Base-by-base conservation (phyloP, 2,797 vertebrate genomes). In the Spinibarbus caldwelli region DNA sequence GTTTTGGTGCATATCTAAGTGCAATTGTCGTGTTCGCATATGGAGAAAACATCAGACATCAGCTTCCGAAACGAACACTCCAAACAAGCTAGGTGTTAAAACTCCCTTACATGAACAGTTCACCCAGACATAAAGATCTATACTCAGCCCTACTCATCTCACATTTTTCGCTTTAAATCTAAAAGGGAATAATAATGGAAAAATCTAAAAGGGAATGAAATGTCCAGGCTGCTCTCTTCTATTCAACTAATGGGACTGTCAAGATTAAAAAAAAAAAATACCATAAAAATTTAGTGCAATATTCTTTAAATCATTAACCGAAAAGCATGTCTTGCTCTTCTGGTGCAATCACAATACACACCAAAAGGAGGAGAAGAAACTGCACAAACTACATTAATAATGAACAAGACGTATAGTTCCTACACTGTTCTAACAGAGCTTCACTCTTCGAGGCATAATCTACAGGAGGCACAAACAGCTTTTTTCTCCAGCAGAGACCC, bases 401-500 rank as follows among this genome's bases (percentile, higher is more conserved):
- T 57, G 14, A 57, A 57, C 75, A 17, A 77, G 34, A 77, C 4
- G 4, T 38, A 77, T 41, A 57, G 54, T 29, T 78, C 36, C 29
- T 23, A 47, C 11, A 47, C 29, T 47, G 11, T 10, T 66, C 43
- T 49, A 80, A 47, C 21, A 52, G 31, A 77, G 64, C 62, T 49
- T 78, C n/a, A 31, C 43, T 15, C 41, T 23, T 38, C 36, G 26
- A 49, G 12, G 23, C 19, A 2, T 10, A 47, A 47, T 54, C 52
- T 43, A 57, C n/a, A 43, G 17, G 43, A 82, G 26, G 29, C 47
- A 84, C 34, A 78, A 77, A 34, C 34, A 47, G 23, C 23, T 38
- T 47, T 73, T n/a, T 14, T 75, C 41, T 83, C 73, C 66, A 82
- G 59, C 36, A 66, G 57, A 75, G 76, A 34, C 31, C 75, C 49